These are phyloP conservation scores for Erythrocercus mccallii DNA, from an alignment of 2,113 vertebrate genomes.

Conservation along the genomic window DNA sequence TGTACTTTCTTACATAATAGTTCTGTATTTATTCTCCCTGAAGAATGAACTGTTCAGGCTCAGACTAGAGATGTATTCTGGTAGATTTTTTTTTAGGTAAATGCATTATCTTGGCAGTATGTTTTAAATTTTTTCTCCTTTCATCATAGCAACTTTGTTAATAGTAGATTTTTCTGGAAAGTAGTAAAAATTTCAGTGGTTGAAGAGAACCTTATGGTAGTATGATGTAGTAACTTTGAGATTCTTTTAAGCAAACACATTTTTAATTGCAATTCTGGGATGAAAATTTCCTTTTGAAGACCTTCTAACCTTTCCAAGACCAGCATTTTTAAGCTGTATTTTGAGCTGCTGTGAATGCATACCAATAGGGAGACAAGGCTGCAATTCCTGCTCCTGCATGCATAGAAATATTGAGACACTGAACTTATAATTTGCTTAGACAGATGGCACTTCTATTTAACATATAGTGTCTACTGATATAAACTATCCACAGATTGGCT, in stretches of 20 bases:
- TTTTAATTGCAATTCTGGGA: background rate
- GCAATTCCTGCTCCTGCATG: background rate
- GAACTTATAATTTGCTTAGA: background rate
- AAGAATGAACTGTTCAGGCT: background rate
- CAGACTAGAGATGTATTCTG: background rate
- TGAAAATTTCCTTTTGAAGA: background rate
- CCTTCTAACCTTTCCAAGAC: background rate
- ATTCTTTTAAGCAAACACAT: background rate
- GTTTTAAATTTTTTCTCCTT: background rate
- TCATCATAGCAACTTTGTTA: background rate
- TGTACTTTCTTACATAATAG: conserved; percentile 23
- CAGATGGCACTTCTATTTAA: background rate
- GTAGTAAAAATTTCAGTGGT: background rate
- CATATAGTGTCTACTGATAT: background rate
- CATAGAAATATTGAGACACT: background rate
- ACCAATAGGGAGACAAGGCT: background rate
- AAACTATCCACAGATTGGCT: background rate
- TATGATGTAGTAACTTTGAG: background rate
- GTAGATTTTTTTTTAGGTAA: background rate
- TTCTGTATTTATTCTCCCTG: conserved; percentile 6
- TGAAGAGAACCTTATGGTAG: background rate
- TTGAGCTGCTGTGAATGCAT: background rate
- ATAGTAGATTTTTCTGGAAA: background rate
- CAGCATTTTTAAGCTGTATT: background rate
- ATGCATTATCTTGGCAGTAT: background rate